Conservation (phyloP, 2,113 vertebrate genomes). For the Aegotheles bennettii region DNA sequence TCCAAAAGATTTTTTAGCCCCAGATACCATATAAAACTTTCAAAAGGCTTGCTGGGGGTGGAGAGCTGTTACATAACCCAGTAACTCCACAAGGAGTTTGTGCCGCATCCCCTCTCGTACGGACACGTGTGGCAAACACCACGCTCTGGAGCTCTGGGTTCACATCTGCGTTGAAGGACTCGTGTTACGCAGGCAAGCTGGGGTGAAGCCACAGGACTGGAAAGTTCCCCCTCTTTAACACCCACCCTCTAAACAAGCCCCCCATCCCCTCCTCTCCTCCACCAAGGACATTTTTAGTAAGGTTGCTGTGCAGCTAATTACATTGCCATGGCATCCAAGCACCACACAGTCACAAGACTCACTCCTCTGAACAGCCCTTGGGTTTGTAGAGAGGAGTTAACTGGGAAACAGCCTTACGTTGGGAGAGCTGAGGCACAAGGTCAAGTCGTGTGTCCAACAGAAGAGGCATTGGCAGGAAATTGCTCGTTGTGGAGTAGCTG, state of each 20-base stretch:
- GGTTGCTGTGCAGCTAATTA: slow-evolving; percentile 38
- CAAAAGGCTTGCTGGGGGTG: slow-evolving; percentile 2
- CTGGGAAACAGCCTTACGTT: neutral
- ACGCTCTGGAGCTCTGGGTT: neutral
- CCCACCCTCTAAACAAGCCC: neutral
- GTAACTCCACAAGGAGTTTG: neutral
- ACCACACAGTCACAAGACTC: slow-evolving; percentile 51
- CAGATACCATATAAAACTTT: neutral
- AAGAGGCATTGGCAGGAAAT: neutral
- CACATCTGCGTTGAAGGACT: neutral
- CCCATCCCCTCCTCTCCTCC: neutral
- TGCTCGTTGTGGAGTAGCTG: neutral
- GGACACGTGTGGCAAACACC: rapidly evolving
- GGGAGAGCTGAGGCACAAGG: neutral
- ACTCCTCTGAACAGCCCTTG: slow-evolving; percentile 27
- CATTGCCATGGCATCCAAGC: slow-evolving; percentile 58
- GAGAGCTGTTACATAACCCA: neutral
- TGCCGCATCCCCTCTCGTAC: rapidly evolving
- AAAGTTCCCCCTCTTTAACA: slow-evolving; percentile 1
- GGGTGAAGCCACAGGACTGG: neutral
- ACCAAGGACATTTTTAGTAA: slow-evolving; percentile 58
- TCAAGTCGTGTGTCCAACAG: neutral
- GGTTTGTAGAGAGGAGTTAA: neutral
- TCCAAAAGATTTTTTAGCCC: neutral
- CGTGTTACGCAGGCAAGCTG: neutral